A percentile compares a stretch with the other conserved stretches of the same genome.
Evolutionary conservation across 2,888 invertebrate genomes (phyloP).

Genomic region (Volucella inflata): DNA sequence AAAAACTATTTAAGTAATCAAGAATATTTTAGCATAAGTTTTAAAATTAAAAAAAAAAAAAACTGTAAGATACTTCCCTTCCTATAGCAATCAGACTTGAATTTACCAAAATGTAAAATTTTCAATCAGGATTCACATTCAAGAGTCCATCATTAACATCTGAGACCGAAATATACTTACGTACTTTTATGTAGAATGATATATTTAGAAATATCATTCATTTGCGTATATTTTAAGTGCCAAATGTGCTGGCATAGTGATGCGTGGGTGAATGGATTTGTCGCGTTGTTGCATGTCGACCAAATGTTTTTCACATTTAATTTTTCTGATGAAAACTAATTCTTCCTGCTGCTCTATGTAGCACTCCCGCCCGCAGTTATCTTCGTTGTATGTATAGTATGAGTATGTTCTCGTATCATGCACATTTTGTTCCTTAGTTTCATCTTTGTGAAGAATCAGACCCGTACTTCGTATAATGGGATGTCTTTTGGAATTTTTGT

Average conservation of each 20-base stretch:
- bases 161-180: too few species aligned
- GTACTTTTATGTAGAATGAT: slow-evolving; percentile 11
- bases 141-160: too few species aligned
- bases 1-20: not conserved
- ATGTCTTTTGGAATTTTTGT: slow-evolving; percentile 55
- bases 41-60: too few species aligned
- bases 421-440: slow-evolving; percentile 49
- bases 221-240: slow-evolving; percentile 74
- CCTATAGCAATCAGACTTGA: too few species aligned
- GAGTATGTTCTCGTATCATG: slow-evolving; percentile 31
- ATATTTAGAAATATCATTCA: slow-evolving; percentile 61
- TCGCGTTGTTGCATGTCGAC: slow-evolving; percentile 75
- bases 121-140: too few species aligned
- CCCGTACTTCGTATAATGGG: not conserved
- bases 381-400: not conserved
- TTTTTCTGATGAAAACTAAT: slow-evolving; percentile 75
- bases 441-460: not conserved
- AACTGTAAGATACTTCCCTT: too few species aligned
- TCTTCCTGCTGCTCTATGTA: slow-evolving; percentile 35
- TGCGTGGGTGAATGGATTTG: slow-evolving; percentile 76
- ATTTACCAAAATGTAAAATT: too few species aligned
- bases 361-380: not conserved
- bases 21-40: slow-evolving; percentile 12
- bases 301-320: slow-evolving; percentile 75
- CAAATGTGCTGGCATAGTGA: slow-evolving; percentile 74